phyloP scores from a whole-genome alignment of 2,113 vertebrate genomes.

The Pseudorhombus dupliciocellatus region DNA sequence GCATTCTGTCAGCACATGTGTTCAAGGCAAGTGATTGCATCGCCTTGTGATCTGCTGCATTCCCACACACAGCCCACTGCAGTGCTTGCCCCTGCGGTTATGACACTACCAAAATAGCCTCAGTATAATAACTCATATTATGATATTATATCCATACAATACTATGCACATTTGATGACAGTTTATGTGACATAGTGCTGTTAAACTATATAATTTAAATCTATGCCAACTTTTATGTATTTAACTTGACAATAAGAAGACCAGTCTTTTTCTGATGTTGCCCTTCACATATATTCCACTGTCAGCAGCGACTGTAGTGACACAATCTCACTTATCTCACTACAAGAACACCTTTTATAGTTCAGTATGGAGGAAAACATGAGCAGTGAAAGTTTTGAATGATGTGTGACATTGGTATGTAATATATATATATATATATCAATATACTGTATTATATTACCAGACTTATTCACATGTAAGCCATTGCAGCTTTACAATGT shows the following conservation, averaged over 20 bases:
- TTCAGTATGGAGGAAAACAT: not conserved
- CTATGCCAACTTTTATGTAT: too few species aligned
- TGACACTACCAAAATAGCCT: not conserved
- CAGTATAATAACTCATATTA: too few species aligned
- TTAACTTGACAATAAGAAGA: too few species aligned
- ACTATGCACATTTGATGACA: too few species aligned
- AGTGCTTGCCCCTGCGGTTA: not conserved
- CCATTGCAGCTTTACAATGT: not conserved
- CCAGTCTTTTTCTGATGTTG: not conserved
- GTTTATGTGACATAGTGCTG: too few species aligned
- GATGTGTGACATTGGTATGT: not conserved
- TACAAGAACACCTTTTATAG: not conserved
- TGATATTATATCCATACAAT: too few species aligned
- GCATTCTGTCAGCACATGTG: too few species aligned
- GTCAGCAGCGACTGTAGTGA: not conserved
- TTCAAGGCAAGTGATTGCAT: too few species aligned
- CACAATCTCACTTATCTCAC: not conserved
- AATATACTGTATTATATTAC: not conserved
- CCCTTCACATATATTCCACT: too few species aligned
- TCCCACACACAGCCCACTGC: conserved; percentile 46
- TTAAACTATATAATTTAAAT: too few species aligned
- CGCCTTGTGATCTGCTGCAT: conserved; percentile 34
- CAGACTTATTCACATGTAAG: not conserved
- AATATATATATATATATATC: not conserved
- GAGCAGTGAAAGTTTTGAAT: too few species aligned